These are phyloP conservation scores for Hypolimnas misippus DNA, from an alignment of 2,888 invertebrate species.

Conservation along the genomic window DNA sequence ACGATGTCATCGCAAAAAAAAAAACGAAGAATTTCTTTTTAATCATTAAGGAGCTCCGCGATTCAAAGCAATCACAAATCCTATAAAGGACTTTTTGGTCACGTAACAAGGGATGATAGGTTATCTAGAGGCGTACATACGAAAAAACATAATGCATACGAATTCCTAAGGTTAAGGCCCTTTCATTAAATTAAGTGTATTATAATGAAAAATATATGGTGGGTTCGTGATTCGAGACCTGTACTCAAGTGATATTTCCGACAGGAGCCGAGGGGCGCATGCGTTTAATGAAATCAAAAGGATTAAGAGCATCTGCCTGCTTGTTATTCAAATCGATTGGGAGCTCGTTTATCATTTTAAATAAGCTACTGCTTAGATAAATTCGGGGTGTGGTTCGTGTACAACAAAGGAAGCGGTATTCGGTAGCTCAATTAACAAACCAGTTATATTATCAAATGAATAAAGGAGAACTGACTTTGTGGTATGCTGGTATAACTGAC, in stretches of 20 bases:
- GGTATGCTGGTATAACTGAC: conserved; percentile 46
- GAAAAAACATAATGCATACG: conserved; percentile 48
- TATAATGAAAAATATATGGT: conserved; percentile 68
- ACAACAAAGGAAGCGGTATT: conserved; percentile 75
- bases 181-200: conserved; percentile 56
- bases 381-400: conserved; percentile 77
- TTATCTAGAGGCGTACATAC: conserved; percentile 35
- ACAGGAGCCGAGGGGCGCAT: conserved; percentile 80
- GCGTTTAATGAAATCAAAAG: conserved; percentile 84
- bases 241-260: conserved; percentile 82
- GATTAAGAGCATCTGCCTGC: conserved; percentile 84
- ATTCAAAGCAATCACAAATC: conserved; percentile 58
- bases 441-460: conserved; percentile 67
- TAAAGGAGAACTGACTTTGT: conserved; percentile 47
- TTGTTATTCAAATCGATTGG: conserved; percentile 84
- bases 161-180: conserved; percentile 48
- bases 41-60: conserved; percentile 42
- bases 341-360: conserved; percentile 83
- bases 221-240: conserved; percentile 67
- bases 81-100: conserved; percentile 55
- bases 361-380: conserved; percentile 83
- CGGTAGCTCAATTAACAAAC: conserved; percentile 77
- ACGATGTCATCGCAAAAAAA: conserved; percentile 48
- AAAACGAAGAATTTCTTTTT: conserved; percentile 44
- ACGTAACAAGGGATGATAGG: conserved; percentile 54